These are phyloP conservation scores for Poecilia picta DNA, from an alignment of 2,797 vertebrate species.

Conservation along the genomic window DNA sequence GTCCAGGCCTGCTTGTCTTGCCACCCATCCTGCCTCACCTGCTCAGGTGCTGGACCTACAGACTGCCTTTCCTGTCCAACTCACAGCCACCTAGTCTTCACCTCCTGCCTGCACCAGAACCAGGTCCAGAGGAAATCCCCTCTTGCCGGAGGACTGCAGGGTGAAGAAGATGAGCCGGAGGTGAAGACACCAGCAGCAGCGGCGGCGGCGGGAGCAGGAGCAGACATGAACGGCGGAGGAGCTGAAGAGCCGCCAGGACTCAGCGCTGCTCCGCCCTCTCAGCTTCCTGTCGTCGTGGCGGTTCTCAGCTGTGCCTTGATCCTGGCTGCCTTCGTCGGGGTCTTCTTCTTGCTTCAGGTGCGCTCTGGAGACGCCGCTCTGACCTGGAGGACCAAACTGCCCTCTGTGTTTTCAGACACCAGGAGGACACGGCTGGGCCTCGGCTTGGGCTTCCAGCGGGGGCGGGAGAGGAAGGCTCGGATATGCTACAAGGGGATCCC, in stretches of 20 bases:
- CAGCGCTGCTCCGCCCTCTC: slow-evolving; percentile 56
- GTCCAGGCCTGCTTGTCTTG: slow-evolving; percentile 90
- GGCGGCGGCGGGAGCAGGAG: neutral
- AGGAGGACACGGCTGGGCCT: slow-evolving; percentile 70
- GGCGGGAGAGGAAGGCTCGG: slow-evolving; percentile 78
- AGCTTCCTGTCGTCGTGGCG: slow-evolving; percentile 82
- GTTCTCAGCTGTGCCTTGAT: slow-evolving; percentile 92
- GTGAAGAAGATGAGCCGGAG: slow-evolving; percentile 36
- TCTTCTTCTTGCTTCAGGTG: slow-evolving; percentile 91
- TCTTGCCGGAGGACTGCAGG: slow-evolving; percentile 57
- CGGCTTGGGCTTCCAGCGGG: slow-evolving; percentile 77
- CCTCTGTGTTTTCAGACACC: slow-evolving; percentile 78
- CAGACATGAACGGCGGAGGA: slow-evolving; percentile 14
- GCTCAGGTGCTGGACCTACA: slow-evolving; percentile 78
- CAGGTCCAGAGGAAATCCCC: slow-evolving; percentile 87
- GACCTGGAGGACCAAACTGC: slow-evolving; percentile 89
- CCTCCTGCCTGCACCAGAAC: slow-evolving; percentile 84
- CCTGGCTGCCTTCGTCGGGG: slow-evolving; percentile 83
- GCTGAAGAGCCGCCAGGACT: slow-evolving; percentile 39
- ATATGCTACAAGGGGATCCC: slow-evolving; percentile 94
- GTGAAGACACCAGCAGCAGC: slow-evolving; percentile 13
- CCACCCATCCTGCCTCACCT: slow-evolving; percentile 89
- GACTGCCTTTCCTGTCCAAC: slow-evolving; percentile 91
- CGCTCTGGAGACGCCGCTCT: slow-evolving; percentile 80
- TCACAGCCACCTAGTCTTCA: slow-evolving; percentile 84